Evolutionary conservation across 2,113 vertebrate species (phyloP), one percentile per base, ranked within the genome.

Genomic region (Cacatua alba): DNA sequence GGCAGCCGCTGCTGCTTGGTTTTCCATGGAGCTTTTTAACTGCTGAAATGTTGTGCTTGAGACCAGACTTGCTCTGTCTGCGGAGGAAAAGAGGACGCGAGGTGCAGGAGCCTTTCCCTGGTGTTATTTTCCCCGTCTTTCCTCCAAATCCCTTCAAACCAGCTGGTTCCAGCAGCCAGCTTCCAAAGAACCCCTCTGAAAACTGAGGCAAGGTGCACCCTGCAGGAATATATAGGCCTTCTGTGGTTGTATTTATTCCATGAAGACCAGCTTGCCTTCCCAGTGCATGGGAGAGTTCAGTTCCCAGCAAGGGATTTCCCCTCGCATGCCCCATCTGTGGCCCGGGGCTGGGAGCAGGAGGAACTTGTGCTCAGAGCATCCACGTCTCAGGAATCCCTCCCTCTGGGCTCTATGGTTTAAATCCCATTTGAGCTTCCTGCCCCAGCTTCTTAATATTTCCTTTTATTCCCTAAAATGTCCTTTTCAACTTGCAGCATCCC

Each of bases 271-370:
- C 43, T 75, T 43, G 62, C 44, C 55, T 82, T 74, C 77, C 53
- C 63, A 5, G 9, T 43, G 48, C 55, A 28, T 43, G 65, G 37
- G 49, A 69, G 48, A 43, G n/a, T 23, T 69, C 1, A 5, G 6
- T 59, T 74, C 90, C 72, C 86, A 90, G 72, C 0, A 1, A 59
- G 72, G 67, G 53, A 37, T 83, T 92, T 92, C 82, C 68, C 86
- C 53, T 31, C 2, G 0, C 1, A 0, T 53, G 80, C 63, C 57
- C 70, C 0, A 6, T 13, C 48, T 25, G 46, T 1, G 9, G 59
- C 62, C 68, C 14, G 1, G 2, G 52, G 24, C 15, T 16, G 35
- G 52, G 64, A 88, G 79, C 31, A 23, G 80, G 43, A 80, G 78
- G 70, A 48, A 41, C 35, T 91, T 43, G 79, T 41, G 43, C 88